phyloP scores from a whole-genome alignment of 2,797 vertebrate species.

The Brachymystax lenok region DNA sequence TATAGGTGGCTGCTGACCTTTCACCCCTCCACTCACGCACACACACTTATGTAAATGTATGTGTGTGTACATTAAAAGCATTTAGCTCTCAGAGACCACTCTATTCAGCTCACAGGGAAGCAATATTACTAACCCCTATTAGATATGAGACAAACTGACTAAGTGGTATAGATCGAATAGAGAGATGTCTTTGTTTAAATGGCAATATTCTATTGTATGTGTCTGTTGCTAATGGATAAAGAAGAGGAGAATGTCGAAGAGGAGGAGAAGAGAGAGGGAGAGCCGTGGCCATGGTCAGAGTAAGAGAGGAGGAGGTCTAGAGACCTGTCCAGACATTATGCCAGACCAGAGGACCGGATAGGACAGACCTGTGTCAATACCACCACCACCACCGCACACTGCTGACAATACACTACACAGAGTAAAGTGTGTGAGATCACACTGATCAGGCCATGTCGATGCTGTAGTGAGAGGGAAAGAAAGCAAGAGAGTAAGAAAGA shows the following conservation, averaged over 20 bases:
- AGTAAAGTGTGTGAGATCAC: not conserved
- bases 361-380: slow-evolving; percentile 77
- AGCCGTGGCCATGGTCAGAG: too few relatives aligned
- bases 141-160: not conserved
- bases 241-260: not conserved
- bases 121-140: not conserved
- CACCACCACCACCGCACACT: slow-evolving; percentile 56
- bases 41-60: slow-evolving; percentile 37
- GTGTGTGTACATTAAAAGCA: slow-evolving; percentile 53
- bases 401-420: slow-evolving; percentile 58
- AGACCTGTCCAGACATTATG: slow-evolving; percentile 58
- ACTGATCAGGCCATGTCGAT: slow-evolving; percentile 42
- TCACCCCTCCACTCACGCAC: slow-evolving; percentile 26
- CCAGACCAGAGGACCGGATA: slow-evolving; percentile 30
- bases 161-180: not conserved
- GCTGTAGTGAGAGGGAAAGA: slow-evolving; percentile 21
- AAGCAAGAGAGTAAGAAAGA: slow-evolving; percentile 3
- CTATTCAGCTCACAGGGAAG: not conserved
- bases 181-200: slow-evolving; percentile 37
- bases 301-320: slow-evolving; percentile 46
- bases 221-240: slow-evolving; percentile 15
- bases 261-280: too few relatives aligned
- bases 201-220: not conserved
- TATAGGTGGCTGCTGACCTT: slow-evolving; percentile 44
- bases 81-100: slow-evolving; percentile 16